Percentiles rank a stretch among this genome's conserved stretches.
These are phyloP conservation scores for Dryas iulia DNA, from an alignment of 1,140 invertebrate genomes.

Conservation along the genomic window DNA sequence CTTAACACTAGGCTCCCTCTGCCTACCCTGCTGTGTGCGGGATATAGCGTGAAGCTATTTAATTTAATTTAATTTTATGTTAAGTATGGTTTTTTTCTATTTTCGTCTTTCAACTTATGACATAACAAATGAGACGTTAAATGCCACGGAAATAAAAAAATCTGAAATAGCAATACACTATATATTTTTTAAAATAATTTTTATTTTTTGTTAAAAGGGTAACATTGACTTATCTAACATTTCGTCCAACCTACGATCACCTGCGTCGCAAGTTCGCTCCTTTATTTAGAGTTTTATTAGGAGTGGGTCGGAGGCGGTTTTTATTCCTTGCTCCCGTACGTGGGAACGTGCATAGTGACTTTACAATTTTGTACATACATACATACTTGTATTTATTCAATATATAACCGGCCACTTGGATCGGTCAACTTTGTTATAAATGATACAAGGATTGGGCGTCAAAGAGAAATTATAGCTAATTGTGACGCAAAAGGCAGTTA, in stretches of 20 bases:
- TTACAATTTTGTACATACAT: slow-evolving; percentile 45
- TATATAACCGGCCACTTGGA: slow-evolving; percentile 11
- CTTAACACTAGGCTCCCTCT: too few species aligned
- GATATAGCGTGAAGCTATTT: too few species aligned
- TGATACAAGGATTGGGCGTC: neutral
- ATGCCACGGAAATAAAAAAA: too few species aligned
- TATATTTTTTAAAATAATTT: too few species aligned
- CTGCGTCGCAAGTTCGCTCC: slow-evolving; percentile 56
- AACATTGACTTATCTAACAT: neutral
- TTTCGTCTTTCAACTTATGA: too few species aligned
- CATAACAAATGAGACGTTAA: too few species aligned
- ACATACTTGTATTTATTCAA: slow-evolving; percentile 29
- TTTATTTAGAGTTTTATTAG: slow-evolving; percentile 74
- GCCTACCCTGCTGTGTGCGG: too few species aligned
- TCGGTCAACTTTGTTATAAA: neutral
- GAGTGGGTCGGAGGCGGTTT: slow-evolving; percentile 61
- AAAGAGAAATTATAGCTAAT: neutral
- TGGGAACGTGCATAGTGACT: slow-evolving; percentile 65
- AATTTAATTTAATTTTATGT: too few species aligned
- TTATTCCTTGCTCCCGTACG: slow-evolving; percentile 61
- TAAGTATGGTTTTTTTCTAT: too few species aligned
- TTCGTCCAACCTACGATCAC: slow-evolving; percentile 31
- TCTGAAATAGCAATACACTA: too few species aligned
- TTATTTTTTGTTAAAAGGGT: too few species aligned
- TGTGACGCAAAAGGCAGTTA: neutral